Evolutionary conservation across 2,888 invertebrate genomes (phyloP).

Genomic region (Leptinotarsa haldemani): DNA sequence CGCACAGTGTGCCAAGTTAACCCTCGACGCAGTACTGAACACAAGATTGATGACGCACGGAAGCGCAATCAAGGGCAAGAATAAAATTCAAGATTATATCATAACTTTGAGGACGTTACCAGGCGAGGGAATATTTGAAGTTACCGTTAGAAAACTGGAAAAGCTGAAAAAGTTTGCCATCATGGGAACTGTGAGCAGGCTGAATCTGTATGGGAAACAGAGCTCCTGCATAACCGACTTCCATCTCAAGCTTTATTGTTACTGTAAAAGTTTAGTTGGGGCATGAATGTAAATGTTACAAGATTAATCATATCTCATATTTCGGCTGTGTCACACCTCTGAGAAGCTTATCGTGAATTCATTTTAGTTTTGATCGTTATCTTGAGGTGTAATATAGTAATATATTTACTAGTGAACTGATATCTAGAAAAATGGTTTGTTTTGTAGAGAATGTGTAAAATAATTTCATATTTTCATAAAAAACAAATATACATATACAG

Average conservation of each 20-base stretch:
- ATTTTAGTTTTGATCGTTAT: background rate
- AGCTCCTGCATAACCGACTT: conserved; percentile 82
- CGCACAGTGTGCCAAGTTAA: conserved; percentile 75
- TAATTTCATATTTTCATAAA: conserved; percentile 10
- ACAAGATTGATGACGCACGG: conserved; percentile 73
- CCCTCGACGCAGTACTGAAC: conserved; percentile 72
- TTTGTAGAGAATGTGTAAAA: background rate
- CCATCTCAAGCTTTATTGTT: conserved; percentile 82
- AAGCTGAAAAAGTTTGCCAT: conserved; percentile 65
- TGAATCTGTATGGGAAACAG: conserved; percentile 85
- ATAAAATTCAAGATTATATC: conserved; percentile 70
- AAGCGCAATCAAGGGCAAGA: conserved; percentile 58
- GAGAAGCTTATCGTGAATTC: background rate
- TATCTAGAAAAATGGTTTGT: conserved; percentile 7
- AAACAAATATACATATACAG: background rate
- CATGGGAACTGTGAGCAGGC: conserved; percentile 80
- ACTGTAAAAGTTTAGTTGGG: conserved; percentile 67
- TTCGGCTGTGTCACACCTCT: conserved; percentile 18
- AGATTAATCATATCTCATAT: background rate
- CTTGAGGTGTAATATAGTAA: background rate
- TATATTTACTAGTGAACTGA: conserved; percentile 14
- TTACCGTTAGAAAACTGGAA: conserved; percentile 72
- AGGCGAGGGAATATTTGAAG: conserved; percentile 82
- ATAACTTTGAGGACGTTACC: conserved; percentile 75
- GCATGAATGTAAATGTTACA: conserved; percentile 4